phyloP scores from a whole-genome alignment of 1,140 invertebrate genomes.

The Agraylea sexmaculata region DNA sequence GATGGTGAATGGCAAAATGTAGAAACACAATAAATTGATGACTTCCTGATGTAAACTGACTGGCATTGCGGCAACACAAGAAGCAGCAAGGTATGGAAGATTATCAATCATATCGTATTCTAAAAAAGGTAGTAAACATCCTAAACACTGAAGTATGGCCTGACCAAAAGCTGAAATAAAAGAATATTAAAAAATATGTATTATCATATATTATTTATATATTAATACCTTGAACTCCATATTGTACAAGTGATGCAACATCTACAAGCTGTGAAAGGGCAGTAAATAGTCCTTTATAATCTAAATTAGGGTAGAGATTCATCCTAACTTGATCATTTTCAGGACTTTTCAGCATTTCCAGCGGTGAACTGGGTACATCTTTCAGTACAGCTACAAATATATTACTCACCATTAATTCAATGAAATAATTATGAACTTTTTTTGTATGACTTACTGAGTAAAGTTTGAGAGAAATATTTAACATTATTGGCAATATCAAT shows the following conservation, averaged over 20 bases:
- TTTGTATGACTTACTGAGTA: slow-evolving; percentile 66
- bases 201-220: slow-evolving; percentile 1
- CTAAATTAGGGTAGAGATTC: slow-evolving; percentile 85
- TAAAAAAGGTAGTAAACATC: slow-evolving; percentile 89
- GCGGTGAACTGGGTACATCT: slow-evolving; percentile 83
- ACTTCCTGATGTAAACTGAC: slow-evolving; percentile 86
- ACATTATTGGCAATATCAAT: slow-evolving; percentile 93
- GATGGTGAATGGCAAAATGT: slow-evolving; percentile 92
- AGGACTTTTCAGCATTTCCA: slow-evolving; percentile 78
- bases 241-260: slow-evolving; percentile 70
- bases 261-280: slow-evolving; percentile 71
- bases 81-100: slow-evolving; percentile 87
- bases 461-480: slow-evolving; percentile 95
- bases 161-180: slow-evolving; percentile 73
- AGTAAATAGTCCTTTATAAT: slow-evolving; percentile 88
- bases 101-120: slow-evolving; percentile 93
- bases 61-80: slow-evolving; percentile 85
- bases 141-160: slow-evolving; percentile 78
- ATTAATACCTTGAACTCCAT: slow-evolving; percentile 61
- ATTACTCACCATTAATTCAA: slow-evolving; percentile 13
- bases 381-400: slow-evolving; percentile 81
- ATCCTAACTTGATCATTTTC: slow-evolving; percentile 75
- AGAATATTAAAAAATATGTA: not conserved
- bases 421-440: slow-evolving; percentile 9
- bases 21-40: slow-evolving; percentile 89